phyloP scores from a whole-genome alignment of 2,797 vertebrate genomes.

The Paguma larvata region DNA sequence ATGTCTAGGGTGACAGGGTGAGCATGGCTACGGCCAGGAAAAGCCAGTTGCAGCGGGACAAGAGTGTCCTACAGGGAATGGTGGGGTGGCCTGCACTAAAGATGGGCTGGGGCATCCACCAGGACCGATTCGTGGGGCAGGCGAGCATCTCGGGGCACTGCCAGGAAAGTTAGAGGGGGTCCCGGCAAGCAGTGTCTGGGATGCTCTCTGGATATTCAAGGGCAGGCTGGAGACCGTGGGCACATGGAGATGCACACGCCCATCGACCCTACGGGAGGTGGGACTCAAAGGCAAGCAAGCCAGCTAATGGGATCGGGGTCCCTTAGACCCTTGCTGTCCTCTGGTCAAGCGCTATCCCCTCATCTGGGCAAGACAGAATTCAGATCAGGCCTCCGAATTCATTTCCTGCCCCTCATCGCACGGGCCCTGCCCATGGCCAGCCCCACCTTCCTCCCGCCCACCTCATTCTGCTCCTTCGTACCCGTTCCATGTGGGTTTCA shows the following conservation, averaged over 20 bases:
- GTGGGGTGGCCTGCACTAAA: background rate
- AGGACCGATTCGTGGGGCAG: background rate
- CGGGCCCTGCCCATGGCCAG: background rate
- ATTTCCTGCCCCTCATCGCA: background rate
- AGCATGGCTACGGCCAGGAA: background rate
- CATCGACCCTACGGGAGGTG: background rate
- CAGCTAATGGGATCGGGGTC: background rate
- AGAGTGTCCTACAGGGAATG: background rate
- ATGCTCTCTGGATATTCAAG: background rate
- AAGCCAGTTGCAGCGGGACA: background rate
- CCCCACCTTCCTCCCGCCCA: background rate
- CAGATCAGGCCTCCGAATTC: background rate
- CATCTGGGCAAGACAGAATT: background rate
- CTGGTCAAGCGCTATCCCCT: background rate
- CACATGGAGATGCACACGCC: fast-evolving
- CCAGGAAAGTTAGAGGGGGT: background rate
- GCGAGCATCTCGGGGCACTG: background rate
- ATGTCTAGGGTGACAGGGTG: background rate
- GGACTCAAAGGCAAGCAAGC: background rate
- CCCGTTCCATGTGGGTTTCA: background rate
- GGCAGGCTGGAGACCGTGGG: background rate
- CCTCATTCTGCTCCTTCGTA: background rate
- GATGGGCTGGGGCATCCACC: background rate
- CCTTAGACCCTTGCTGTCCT: background rate
- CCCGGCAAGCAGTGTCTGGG: background rate